These are phyloP conservation scores for Podarcis lilfordi DNA, from an alignment of 2,797 vertebrate species.

Conservation along the genomic window DNA sequence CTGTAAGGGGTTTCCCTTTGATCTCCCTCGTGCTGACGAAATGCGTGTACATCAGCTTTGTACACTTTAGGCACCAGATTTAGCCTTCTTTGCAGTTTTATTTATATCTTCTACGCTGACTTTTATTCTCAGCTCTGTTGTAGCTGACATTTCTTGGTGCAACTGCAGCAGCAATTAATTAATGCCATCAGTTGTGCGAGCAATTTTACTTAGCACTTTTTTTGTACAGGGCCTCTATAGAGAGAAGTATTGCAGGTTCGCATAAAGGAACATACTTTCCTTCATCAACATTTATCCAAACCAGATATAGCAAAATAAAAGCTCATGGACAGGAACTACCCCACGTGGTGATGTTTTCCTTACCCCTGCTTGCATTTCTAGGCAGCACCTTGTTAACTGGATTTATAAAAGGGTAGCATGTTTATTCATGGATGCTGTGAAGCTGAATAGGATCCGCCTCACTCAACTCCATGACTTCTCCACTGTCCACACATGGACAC, in stretches of 20 bases:
- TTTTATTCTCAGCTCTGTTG: background rate
- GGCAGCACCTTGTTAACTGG: background rate
- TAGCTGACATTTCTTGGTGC: background rate
- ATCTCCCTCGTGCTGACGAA: background rate
- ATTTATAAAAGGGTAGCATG: background rate
- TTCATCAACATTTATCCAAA: background rate
- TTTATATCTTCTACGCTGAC: background rate
- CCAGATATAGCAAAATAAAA: background rate
- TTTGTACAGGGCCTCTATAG: background rate
- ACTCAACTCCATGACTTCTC: background rate
- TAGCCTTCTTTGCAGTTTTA: background rate
- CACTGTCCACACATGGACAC: no score
- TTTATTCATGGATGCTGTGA: background rate
- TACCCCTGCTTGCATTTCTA: no score
- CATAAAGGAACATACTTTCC: background rate
- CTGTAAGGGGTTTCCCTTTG: background rate
- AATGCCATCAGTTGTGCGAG: background rate
- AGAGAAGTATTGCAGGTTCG: background rate
- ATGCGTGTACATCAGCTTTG: background rate
- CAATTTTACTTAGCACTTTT: background rate
- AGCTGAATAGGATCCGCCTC: background rate
- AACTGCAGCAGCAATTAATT: background rate
- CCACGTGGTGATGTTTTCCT: background rate
- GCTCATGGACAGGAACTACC: background rate
- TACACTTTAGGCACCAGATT: background rate